Evolutionary conservation across 2,113 vertebrate genomes (phyloP).

Genomic region (Lipophrys pholis): DNA sequence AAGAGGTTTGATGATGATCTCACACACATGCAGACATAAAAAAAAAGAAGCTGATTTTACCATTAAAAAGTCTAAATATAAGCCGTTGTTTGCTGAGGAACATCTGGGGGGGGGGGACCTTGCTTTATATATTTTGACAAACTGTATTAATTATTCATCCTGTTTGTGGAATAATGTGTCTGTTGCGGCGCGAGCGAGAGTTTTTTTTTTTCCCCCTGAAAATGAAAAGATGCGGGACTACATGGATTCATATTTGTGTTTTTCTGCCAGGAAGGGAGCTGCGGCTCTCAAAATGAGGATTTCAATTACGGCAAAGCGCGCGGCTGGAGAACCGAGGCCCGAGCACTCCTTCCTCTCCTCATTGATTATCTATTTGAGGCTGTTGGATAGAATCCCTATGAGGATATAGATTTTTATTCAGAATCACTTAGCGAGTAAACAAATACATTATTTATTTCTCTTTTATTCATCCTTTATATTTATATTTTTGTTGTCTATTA

Average conservation of each 20-base stretch:
- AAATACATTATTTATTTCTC: too few species aligned
- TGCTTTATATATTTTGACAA: slow-evolving; percentile 43
- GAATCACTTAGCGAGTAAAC: too few species aligned
- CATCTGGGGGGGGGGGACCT: slow-evolving; percentile 10
- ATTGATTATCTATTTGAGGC: neutral
- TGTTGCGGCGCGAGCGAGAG: neutral
- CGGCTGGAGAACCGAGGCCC: neutral
- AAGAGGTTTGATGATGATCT: slow-evolving; percentile 17
- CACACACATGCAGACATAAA: slow-evolving; percentile 15
- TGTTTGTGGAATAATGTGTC: slow-evolving; percentile 39
- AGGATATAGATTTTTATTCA: neutral
- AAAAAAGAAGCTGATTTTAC: slow-evolving; percentile 5
- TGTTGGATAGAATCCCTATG: neutral
- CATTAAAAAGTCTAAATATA: slow-evolving; percentile 53
- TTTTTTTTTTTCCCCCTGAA: neutral
- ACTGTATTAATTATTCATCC: slow-evolving; percentile 62
- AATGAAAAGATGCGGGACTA: slow-evolving; percentile 6
- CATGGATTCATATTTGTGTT: slow-evolving; percentile 1
- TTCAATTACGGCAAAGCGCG: neutral
- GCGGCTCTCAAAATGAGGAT: neutral
- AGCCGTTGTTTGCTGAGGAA: slow-evolving; percentile 35
- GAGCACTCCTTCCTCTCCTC: neutral
- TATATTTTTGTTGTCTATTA: too few species aligned
- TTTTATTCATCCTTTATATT: too few species aligned
- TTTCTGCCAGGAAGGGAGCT: neutral